A percentile compares a stretch with the other conserved stretches of the same genome.
phyloP scores from a whole-genome alignment of 2,113 vertebrate species.

The Burhinus oedicnemus region DNA sequence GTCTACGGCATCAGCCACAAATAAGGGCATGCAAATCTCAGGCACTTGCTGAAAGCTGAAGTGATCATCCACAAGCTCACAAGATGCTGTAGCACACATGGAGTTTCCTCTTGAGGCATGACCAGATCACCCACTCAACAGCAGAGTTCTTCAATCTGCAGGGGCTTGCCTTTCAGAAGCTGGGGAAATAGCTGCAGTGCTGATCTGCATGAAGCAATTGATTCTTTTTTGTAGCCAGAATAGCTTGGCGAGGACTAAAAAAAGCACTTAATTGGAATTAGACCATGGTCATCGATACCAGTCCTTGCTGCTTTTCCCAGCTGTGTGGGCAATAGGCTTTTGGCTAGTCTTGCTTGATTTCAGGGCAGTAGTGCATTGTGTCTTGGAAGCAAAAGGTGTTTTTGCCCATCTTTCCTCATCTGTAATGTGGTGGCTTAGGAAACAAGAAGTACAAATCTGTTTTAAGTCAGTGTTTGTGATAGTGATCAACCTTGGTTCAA shows the following conservation, averaged over 20 bases:
- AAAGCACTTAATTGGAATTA: neutral
- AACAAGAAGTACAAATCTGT: neutral
- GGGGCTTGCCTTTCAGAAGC: neutral
- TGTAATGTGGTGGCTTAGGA: neutral
- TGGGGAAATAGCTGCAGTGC: neutral
- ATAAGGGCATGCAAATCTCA: neutral
- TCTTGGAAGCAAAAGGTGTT: neutral
- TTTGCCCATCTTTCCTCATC: neutral
- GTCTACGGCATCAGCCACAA: neutral
- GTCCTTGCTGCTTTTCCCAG: neutral
- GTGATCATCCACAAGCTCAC: neutral
- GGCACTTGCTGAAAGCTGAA: neutral
- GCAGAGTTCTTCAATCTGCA: neutral
- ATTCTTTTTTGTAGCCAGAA: neutral
- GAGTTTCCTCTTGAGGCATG: neutral
- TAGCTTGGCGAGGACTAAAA: neutral
- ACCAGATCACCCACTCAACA: neutral
- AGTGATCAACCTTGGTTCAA: neutral
- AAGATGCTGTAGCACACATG: neutral
- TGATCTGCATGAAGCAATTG: neutral
- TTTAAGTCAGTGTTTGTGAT: neutral
- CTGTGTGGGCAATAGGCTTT: neutral
- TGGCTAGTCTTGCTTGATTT: neutral
- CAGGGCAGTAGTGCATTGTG: neutral
- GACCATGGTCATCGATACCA: neutral